Percentiles rank a stretch among this genome's conserved stretches.
phyloP scores from a whole-genome alignment of 2,797 vertebrate species.

The Muraenolepis orangiensis region DNA sequence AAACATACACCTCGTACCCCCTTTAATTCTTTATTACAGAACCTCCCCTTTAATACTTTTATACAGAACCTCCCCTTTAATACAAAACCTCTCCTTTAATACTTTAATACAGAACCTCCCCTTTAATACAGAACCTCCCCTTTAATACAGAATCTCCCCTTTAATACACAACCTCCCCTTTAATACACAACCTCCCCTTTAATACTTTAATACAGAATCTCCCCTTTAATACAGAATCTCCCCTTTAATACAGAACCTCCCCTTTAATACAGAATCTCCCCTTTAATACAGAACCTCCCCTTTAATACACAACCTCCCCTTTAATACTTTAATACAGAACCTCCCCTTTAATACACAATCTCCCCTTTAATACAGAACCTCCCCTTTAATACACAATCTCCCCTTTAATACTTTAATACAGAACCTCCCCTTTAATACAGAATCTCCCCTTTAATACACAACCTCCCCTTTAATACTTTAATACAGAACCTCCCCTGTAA shows the following conservation, averaged over 20 bases:
- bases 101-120: not conserved
- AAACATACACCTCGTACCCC: too few species aligned
- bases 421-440: too few species aligned
- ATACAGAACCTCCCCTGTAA: too few species aligned
- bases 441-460: not conserved
- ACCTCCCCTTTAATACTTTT: not conserved
- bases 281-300: not conserved
- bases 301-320: too few species aligned
- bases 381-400: not conserved
- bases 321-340: not conserved
- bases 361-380: too few species aligned
- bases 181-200: not conserved
- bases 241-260: too few species aligned
- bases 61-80: too few species aligned
- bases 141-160: too few species aligned
- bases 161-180: too few species aligned
- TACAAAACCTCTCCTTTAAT: not conserved
- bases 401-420: not conserved
- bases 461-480: too few species aligned
- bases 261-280: too few species aligned
- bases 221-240: not conserved
- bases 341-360: not conserved
- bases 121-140: not conserved
- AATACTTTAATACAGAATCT: not conserved
- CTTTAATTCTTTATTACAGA: not conserved